phyloP scores from a whole-genome alignment of 2,797 vertebrate genomes.

The Periparus ater region DNA sequence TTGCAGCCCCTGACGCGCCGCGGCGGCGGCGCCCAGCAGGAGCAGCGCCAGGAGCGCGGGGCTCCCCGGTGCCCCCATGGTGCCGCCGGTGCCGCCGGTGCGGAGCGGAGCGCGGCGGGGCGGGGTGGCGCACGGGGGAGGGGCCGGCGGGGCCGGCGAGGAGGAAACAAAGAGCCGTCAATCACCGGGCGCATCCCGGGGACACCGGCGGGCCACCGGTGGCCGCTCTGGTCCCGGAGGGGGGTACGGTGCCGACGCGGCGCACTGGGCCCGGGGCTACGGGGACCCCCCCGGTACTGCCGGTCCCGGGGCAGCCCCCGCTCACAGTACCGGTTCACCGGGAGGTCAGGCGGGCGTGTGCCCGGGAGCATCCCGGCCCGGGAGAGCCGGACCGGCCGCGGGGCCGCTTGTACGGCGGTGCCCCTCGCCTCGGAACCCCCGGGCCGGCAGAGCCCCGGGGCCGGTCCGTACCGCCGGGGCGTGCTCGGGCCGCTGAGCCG shows the following conservation, averaged over 20 bases:
- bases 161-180: conserved; percentile 76
- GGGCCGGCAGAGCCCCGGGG: neutral
- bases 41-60: conserved; percentile 51
- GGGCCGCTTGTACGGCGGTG: neutral
- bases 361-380: neutral
- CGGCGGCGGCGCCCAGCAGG: conserved; percentile 23
- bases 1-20: conserved; percentile 68
- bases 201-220: neutral
- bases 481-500: neutral
- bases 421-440: neutral
- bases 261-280: neutral
- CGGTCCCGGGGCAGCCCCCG: neutral
- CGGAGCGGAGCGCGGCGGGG: conserved; percentile 63
- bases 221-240: neutral
- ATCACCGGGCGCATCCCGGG: conserved; percentile 56
- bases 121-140: conserved; percentile 47
- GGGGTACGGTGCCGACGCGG: neutral
- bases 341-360: neutral
- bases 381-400: neutral
- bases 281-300: neutral
- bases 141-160: conserved; percentile 50
- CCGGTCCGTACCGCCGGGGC: neutral
- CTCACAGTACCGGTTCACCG: neutral
- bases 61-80: neutral
- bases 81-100: conserved; percentile 40